phyloP scores from a whole-genome alignment of 2,113 vertebrate genomes.

The Ranitomeya variabilis region DNA sequence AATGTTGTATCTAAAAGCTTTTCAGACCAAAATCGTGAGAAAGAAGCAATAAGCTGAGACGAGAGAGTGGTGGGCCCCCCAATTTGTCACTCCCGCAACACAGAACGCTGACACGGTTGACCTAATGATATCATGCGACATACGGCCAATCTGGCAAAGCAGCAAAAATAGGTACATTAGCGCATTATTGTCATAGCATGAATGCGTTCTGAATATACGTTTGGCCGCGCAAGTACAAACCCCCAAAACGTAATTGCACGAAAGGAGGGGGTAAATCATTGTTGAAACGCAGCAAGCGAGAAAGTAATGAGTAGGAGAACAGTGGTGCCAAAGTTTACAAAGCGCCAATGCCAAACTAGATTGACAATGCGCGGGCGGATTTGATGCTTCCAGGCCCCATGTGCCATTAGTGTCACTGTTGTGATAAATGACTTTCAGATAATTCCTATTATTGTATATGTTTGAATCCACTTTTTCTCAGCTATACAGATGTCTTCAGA shows the following conservation, averaged over 20 bases:
- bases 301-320: slow-evolving; percentile 65
- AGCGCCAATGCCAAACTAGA: slow-evolving; percentile 77
- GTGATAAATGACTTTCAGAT: slow-evolving; percentile 92
- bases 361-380: slow-evolving; percentile 74
- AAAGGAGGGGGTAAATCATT: slow-evolving; percentile 65
- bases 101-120: slow-evolving; percentile 20
- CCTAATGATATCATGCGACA: slow-evolving; percentile 79
- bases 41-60: slow-evolving; percentile 25
- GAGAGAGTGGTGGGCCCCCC: slow-evolving; percentile 27
- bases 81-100: slow-evolving; percentile 36
- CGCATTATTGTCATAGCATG: slow-evolving; percentile 67
- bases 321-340: slow-evolving; percentile 74
- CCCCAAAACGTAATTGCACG: slow-evolving; percentile 66
- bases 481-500: slow-evolving; percentile 63
- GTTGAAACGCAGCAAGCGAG: slow-evolving; percentile 64
- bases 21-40: slow-evolving; percentile 48
- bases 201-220: slow-evolving; percentile 73
- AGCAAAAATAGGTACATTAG: slow-evolving; percentile 53
- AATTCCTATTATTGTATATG: slow-evolving; percentile 83
- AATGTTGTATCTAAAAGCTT: slow-evolving; percentile 6
- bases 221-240: slow-evolving; percentile 83
- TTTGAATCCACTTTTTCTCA: slow-evolving; percentile 73
- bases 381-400: slow-evolving; percentile 70
- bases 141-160: slow-evolving; percentile 76
- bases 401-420: slow-evolving; percentile 79